Base-by-base conservation (phyloP, 1,140 invertebrate species). In the Physella acuta region DNA sequence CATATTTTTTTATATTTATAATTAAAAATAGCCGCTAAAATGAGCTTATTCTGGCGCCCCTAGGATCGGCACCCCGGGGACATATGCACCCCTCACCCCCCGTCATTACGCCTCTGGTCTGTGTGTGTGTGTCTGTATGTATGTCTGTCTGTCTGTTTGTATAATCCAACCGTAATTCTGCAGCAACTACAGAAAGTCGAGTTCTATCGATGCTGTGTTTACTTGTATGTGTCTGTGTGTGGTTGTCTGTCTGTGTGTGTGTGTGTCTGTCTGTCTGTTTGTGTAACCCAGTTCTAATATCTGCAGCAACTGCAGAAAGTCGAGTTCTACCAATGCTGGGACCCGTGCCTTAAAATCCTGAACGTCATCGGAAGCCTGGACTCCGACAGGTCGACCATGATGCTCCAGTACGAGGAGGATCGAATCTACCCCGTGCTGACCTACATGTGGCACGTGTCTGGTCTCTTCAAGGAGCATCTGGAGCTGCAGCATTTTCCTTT, bases 401-500 rank as follows among this genome's bases (percentile, higher is more conserved):
- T 73, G 30, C 72, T 82, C 2, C 63, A 67, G 0, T 71, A 75
- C 28, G 73, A 76, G 33, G 61, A 65, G 26, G 75, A 72, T 14
- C 76, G 77, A 31, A 58, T 74, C 16, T 61, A 75, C 58, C 75
- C 80, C 11, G 62, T 79, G 0, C 73, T 83, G 4, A 53, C 76
- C 17, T 70, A 73, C 64, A 60, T 77, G 17, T 78, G 80, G 77
- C 71, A 76, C 44, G 75, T 82, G 33, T 77, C 76, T 61, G 81
- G 79, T 28, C 70, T 75, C 53, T 83, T 83, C 66, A 73, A 74
- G 51, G 79, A 82, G 70, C 76, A 69, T 64, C 56, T 83, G 28
- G 79, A 81, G 63, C 66, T 82, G 30, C 67, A 80, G 65, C 78
- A 82, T 70, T 83, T 83, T 65, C 80, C 82, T 28, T 76, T 82